A percentile compares a stretch with the other conserved stretches of the same genome.
These are phyloP conservation scores for Melanotus villosus DNA, from an alignment of 2,888 invertebrate species.

Conservation along the genomic window DNA sequence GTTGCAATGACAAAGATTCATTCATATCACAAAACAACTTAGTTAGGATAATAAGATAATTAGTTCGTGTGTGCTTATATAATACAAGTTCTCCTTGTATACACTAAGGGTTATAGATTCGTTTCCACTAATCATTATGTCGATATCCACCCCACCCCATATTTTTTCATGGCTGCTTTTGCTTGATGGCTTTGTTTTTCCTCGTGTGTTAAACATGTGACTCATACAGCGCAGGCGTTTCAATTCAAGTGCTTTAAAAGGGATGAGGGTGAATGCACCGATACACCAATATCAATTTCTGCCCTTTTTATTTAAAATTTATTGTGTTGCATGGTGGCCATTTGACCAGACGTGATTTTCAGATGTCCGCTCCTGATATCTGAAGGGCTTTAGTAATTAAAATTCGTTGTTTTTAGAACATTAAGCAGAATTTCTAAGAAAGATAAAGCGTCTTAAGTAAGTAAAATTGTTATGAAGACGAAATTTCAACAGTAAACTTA, in stretches of 20 bases:
- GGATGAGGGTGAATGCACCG: slow-evolving; percentile 33
- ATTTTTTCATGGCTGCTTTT: slow-evolving; percentile 50
- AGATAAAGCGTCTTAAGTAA: no score
- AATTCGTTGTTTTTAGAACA: no score
- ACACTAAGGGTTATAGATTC: slow-evolving; percentile 37
- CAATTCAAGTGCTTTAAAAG: slow-evolving; percentile 36
- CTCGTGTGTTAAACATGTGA: slow-evolving; percentile 47
- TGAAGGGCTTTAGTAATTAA: no score
- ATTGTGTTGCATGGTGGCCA: no score
- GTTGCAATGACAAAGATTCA: background rate
- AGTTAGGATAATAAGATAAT: slow-evolving; percentile 19
- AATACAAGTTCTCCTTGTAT: slow-evolving; percentile 12
- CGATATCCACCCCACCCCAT: slow-evolving; percentile 39
- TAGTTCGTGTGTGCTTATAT: slow-evolving; percentile 8
- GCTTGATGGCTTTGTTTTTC: slow-evolving; percentile 51
- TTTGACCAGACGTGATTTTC: no score
- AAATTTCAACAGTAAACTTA: no score
- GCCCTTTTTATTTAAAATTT: background rate
- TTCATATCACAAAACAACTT: background rate
- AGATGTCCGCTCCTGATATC: no score
- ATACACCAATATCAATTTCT: background rate
- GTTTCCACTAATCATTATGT: slow-evolving; percentile 45
- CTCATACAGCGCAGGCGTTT: slow-evolving; percentile 48
- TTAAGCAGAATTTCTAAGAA: no score
- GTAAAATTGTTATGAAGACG: no score